Evolutionary conservation across 2,113 vertebrate species (phyloP), one percentile per base, ranked within the genome.

Genomic region (Rhinoderma darwinii): DNA sequence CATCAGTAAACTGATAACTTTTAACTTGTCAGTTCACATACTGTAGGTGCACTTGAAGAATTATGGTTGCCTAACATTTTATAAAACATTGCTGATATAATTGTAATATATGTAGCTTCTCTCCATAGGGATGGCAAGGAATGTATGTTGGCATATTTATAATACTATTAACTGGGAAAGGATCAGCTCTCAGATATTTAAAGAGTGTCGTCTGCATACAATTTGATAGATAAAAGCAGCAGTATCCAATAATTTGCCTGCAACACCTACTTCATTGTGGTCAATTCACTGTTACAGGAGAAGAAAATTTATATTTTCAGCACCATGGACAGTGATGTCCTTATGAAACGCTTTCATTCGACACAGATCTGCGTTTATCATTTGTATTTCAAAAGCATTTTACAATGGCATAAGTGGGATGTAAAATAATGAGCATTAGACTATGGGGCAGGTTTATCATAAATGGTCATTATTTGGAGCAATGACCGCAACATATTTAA

Each of bases 221-320:
- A 41, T 41, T 41, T 37, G 37, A 41, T 73, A 37, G 70, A 41
- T 73, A 41, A 41, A 41, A 73, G 70, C 70, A 41, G 70, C 35
- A 73, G 35, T 41, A 12, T 8, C 37, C 22, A 73, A 41, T 73
- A 68, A 68, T 35, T 68, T 35, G 15, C 27, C 22, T 35, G 63
- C 25, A 68, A 68, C 70, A 73, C 37, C 70, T 73, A 25, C 70
- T 37, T 73, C 70, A 39, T 39, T 39, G 30, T 73, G 70, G 22
- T 22, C 70, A 41, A 41, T 73, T 73, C 37, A 73, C 70, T 32
- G 35, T 25, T 37, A 73, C 37, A 41, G 41, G 70, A 17, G 50
- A 30, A 76, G 22, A 17, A 30, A 44, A 76, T 27, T 27, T 27
- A 76, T 43, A 75, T 47, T n/a, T 44, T 27, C 73, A 76, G 73